These are phyloP conservation scores for Macaria notata DNA, from an alignment of 2,888 invertebrate species.

Conservation along the genomic window DNA sequence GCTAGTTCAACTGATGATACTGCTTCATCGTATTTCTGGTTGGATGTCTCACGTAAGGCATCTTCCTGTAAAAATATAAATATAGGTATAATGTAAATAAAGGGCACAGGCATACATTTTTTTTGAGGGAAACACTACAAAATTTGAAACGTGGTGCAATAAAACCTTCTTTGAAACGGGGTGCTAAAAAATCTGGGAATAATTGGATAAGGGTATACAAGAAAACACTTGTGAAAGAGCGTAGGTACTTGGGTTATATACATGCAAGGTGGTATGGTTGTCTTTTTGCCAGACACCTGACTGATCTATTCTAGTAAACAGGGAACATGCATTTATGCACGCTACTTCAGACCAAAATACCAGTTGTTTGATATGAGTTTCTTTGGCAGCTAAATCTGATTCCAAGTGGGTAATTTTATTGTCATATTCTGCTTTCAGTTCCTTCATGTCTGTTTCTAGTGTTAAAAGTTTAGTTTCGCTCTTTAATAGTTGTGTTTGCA, in stretches of 20 bases:
- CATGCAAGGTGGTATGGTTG: constrained; percentile 9
- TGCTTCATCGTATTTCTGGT: constrained; percentile 73
- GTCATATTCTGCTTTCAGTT: constrained; percentile 81
- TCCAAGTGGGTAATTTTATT: constrained; percentile 83
- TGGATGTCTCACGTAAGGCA: constrained; percentile 67
- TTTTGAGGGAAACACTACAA: no score
- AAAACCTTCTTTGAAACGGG: no score
- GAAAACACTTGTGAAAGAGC: no score
- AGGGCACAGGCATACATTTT: no score
- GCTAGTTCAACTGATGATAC: constrained; percentile 76
- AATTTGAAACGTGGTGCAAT: no score
- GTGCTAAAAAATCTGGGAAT: no score
- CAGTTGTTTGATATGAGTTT: constrained; percentile 83
- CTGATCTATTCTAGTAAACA: not conserved
- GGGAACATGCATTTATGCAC: constrained; percentile 22
- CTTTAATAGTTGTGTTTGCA: constrained; percentile 69
- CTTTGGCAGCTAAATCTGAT: constrained; percentile 82
- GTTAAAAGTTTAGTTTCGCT: constrained; percentile 73
- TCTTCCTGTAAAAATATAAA: constrained; percentile 58
- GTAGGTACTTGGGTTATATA: not conserved
- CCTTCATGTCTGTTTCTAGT: constrained; percentile 76
- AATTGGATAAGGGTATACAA: no score
- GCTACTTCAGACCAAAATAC: constrained; percentile 55
- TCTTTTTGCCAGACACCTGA: not conserved
- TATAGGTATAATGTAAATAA: no score